Conservation (phyloP, 1,140 invertebrate species). For the Metopolophium dirhodum region DNA sequence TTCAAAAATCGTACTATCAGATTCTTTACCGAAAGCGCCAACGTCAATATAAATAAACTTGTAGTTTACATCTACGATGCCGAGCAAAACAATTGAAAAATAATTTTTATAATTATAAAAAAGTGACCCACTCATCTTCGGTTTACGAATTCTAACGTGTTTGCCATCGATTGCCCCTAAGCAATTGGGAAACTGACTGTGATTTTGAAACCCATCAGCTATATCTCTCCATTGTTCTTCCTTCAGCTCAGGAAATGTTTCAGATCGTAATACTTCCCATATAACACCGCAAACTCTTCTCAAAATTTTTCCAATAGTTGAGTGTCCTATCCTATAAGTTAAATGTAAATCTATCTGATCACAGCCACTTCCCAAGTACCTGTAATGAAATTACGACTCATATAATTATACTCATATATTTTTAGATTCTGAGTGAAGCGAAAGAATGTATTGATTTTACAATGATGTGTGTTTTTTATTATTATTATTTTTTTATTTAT, state of each 20-base stretch:
- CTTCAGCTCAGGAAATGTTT: background rate
- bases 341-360: background rate
- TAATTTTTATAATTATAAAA: conserved; percentile 60
- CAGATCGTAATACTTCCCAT: background rate
- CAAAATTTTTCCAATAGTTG: background rate
- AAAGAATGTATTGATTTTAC: no score
- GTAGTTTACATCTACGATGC: conserved; percentile 43
- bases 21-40: background rate
- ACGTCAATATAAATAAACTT: conserved; percentile 29
- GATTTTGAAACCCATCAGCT: conserved; percentile 22
- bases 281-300: background rate
- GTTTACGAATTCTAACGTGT: conserved; percentile 50
- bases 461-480: no score
- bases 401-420: no score
- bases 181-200: conserved; percentile 20
- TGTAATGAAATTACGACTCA: background rate
- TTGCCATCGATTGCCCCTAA: conserved; percentile 35
- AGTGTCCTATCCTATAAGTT: background rate
- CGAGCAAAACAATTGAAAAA: conserved; percentile 59
- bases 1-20: no score
- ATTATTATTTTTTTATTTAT: no score
- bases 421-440: no score
- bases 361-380: background rate
- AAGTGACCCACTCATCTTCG: conserved; percentile 2
- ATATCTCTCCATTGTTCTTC: background rate